phyloP scores from a whole-genome alignment of 1,140 invertebrate genomes.

The Venturia canescens region DNA sequence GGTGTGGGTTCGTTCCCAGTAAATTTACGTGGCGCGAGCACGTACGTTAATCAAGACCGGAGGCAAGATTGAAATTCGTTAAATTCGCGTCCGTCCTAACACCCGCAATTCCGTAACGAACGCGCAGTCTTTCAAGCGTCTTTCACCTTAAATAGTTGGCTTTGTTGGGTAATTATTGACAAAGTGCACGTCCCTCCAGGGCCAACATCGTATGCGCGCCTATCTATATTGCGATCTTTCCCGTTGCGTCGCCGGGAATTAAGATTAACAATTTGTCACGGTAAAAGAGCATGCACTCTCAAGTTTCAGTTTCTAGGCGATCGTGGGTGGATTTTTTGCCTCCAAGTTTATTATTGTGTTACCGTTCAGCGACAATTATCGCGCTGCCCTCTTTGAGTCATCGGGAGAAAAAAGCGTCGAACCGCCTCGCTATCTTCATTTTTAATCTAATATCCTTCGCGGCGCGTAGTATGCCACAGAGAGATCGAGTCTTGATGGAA shows the following conservation, averaged over 20 bases:
- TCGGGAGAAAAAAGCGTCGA: slow-evolving; percentile 2
- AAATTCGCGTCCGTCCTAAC: background rate
- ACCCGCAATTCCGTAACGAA: background rate
- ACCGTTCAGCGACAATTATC: slow-evolving; percentile 2
- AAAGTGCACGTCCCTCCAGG: slow-evolving; percentile 38
- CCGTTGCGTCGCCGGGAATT: slow-evolving; percentile 36
- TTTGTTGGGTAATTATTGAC: slow-evolving; percentile 34
- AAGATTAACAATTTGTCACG: slow-evolving; percentile 47
- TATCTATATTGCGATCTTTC: slow-evolving; percentile 41
- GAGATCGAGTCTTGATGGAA: background rate
- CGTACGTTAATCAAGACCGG: background rate
- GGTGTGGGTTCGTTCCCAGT: background rate
- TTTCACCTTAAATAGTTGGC: slow-evolving; percentile 10
- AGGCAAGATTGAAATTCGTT: background rate
- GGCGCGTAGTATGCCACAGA: background rate
- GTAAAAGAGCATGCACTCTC: slow-evolving; percentile 30
- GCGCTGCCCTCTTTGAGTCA: slow-evolving; percentile 25
- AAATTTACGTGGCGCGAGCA: background rate
- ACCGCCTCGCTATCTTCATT: background rate
- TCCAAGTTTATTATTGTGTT: background rate
- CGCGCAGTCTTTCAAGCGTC: background rate
- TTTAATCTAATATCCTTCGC: slow-evolving; percentile 21
- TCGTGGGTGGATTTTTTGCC: slow-evolving; percentile 38
- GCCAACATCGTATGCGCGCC: slow-evolving; percentile 1
- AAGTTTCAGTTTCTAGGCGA: slow-evolving; percentile 28